Evolutionary conservation across 2,888 invertebrate species (phyloP).

Genomic region (Argynnis bischoffii): DNA sequence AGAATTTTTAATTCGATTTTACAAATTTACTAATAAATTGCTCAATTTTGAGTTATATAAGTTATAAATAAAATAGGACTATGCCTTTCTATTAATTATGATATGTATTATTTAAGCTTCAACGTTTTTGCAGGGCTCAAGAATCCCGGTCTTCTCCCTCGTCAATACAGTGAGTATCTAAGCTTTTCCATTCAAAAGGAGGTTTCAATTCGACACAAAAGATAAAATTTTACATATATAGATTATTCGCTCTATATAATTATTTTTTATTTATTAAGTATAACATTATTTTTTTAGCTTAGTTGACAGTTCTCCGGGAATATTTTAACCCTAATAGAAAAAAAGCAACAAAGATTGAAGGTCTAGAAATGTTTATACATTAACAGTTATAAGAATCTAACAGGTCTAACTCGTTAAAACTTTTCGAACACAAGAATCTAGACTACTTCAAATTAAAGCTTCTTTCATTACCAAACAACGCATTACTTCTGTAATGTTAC

Average conservation of each 20-base stretch:
- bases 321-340: neutral
- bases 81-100: slow-evolving; percentile 9
- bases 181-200: neutral
- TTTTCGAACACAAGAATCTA: slow-evolving; percentile 73
- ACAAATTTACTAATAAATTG: slow-evolving; percentile 21
- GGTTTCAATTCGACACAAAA: neutral
- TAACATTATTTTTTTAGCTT: neutral
- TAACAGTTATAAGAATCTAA: slow-evolving; percentile 41
- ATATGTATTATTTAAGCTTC: neutral
- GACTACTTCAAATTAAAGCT: slow-evolving; percentile 81
- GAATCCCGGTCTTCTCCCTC: neutral
- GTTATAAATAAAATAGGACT: slow-evolving; percentile 4
- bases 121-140: neutral
- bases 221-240: too few species aligned
- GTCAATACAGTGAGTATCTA: too few species aligned
- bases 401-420: slow-evolving; percentile 59
- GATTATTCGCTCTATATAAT: neutral
- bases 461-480: slow-evolving; percentile 74
- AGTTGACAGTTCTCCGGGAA: neutral
- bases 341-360: slow-evolving; percentile 4
- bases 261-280: neutral
- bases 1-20: slow-evolving; percentile 25
- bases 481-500: slow-evolving; percentile 58
- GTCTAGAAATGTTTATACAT: slow-evolving; percentile 38
- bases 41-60: slow-evolving; percentile 19